Evolutionary conservation across 2,113 vertebrate genomes (phyloP), one percentile per base, ranked within the genome.

Genomic region (Pleuronectes platessa): DNA sequence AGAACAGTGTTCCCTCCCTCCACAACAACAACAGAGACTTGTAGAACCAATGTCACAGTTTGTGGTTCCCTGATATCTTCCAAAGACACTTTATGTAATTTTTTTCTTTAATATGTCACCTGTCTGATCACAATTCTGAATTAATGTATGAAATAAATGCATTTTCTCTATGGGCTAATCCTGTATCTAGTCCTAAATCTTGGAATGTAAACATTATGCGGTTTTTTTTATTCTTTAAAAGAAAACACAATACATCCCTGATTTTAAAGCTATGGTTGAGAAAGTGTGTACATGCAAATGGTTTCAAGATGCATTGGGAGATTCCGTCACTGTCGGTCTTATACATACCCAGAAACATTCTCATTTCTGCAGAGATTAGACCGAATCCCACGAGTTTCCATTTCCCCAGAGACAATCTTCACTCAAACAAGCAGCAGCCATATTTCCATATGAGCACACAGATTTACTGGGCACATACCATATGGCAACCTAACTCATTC

Each of bases 241-340:
- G 54, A 55, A 55, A 55, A 23, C 12, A 1, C 11, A 55, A 23
- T 23, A 13, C n/a, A 13, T 13, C 54, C 11, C 11, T 55, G 11
- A 14, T 12, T 31, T 55, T 23, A 21, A 55, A 40, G 71, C 49
- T 76, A 54, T 58, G 80, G 76, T 84, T 40, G 54, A 56, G 35
- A 61, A 76, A 60, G 65, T 35, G 73, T 78, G 76, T 62, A 4
- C 70, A 84, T 75, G 60, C 42, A 86, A 51, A 79, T 23, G 49
- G 66, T 47, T 62, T 79, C 27, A 82, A 82, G n/a, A 45, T 23
- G 47, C 51, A 40, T 31, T 45, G 55, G 61, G 76, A 77, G 65
- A 83, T 62, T 21, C 58, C 42, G 26, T 78, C 74, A 45, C 84
- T 37, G 74, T 51, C 64, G 20, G 14, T 71, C 63, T 71, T 2